phyloP scores from a whole-genome alignment of 1,140 invertebrate species.

The Drosophila pandora region DNA sequence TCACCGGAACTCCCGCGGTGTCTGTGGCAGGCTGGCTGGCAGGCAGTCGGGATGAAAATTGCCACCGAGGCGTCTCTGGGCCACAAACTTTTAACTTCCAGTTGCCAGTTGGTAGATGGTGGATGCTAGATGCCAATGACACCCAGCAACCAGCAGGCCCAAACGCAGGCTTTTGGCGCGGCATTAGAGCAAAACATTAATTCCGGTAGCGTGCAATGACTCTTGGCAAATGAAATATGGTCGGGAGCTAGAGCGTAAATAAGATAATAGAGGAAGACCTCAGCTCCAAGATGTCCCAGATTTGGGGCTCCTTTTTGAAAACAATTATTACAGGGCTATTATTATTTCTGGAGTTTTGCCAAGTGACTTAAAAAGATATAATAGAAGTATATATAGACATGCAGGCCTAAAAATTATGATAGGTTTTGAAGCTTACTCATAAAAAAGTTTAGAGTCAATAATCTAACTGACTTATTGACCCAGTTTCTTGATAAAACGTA shows the following conservation, averaged over 20 bases:
- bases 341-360: too few relatives aligned
- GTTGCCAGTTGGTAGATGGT: neutral
- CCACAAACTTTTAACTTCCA: neutral
- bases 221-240: slow-evolving; percentile 18
- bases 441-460: neutral
- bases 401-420: too few relatives aligned
- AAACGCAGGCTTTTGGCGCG: slow-evolving; percentile 7
- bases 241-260: slow-evolving; percentile 31
- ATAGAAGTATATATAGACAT: too few relatives aligned
- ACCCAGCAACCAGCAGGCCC: slow-evolving; percentile 12
- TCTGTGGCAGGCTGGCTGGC: slow-evolving; percentile 17
- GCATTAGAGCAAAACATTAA: slow-evolving; percentile 37
- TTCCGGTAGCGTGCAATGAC: slow-evolving; percentile 47
- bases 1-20: slow-evolving; percentile 40
- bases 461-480: neutral
- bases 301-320: neutral
- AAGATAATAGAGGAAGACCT: neutral
- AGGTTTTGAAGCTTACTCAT: neutral
- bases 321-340: neutral
- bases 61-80: slow-evolving; percentile 15
- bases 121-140: slow-evolving; percentile 28
- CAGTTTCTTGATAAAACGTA: neutral
- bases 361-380: too few relatives aligned
- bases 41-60: slow-evolving; percentile 25
- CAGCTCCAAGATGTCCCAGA: neutral